phyloP scores from a whole-genome alignment of 2,797 vertebrate species.

The Paratrypauchen microcephalus region DNA sequence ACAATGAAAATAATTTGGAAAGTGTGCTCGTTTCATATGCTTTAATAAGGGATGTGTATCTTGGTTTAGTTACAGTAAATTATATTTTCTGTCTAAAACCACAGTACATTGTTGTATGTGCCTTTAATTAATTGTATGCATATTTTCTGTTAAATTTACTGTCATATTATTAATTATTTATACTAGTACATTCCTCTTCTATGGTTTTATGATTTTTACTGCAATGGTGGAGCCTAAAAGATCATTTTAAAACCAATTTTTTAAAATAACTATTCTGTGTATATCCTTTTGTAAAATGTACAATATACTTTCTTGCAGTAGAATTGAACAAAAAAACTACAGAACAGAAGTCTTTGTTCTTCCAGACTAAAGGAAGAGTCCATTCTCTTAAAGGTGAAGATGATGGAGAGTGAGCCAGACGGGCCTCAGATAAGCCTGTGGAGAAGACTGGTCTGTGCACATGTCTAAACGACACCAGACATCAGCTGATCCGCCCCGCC shows the following conservation, averaged over 20 bases:
- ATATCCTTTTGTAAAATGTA: neutral
- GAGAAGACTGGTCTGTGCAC: slow-evolving; percentile 59
- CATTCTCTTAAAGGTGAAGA: neutral
- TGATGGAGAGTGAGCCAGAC: slow-evolving; percentile 7
- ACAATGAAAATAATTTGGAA: neutral
- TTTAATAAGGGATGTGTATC: neutral
- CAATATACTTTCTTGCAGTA: neutral
- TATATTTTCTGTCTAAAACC: neutral
- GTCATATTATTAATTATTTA: neutral
- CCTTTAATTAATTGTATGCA: too few species aligned
- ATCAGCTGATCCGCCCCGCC: slow-evolving; percentile 86
- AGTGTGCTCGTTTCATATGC: neutral
- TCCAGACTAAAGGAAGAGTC: neutral
- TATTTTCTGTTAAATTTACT: too few species aligned
- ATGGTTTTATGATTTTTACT: too few species aligned
- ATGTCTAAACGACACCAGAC: slow-evolving; percentile 79
- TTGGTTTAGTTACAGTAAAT: neutral
- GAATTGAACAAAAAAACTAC: neutral
- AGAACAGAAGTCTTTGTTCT: slow-evolving; percentile 1
- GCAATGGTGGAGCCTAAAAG: neutral
- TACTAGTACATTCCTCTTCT: too few species aligned
- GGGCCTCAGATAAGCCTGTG: slow-evolving; percentile 27
- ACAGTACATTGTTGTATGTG: neutral
- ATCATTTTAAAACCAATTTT: neutral
- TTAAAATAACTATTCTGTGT: neutral